Evolutionary conservation across 1,140 invertebrate species (phyloP).

Genomic region (Lepidurus packardi): DNA sequence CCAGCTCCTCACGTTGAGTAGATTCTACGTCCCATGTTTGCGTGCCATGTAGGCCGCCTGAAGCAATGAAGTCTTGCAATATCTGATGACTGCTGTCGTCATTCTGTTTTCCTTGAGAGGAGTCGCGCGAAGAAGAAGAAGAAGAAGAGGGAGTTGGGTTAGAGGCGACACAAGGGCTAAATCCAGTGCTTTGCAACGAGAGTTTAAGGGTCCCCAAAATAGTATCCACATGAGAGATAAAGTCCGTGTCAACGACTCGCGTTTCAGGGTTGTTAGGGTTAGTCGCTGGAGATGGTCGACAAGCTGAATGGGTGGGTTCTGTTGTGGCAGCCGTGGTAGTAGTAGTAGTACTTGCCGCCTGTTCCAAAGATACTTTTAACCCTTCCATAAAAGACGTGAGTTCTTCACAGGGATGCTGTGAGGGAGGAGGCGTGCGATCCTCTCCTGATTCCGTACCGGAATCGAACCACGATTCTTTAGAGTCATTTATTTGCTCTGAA

Average conservation of each 20-base stretch:
- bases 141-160: not conserved
- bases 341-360: constrained; percentile 28
- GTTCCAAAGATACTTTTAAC: constrained; percentile 39
- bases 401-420: constrained; percentile 35
- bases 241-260: constrained; percentile 44
- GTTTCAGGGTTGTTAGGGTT: not conserved
- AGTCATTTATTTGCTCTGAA: constrained; percentile 28
- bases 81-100: constrained; percentile 5
- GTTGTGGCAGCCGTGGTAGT: constrained; percentile 17
- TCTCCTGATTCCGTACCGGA: constrained; percentile 63
- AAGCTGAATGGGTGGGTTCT: constrained; percentile 2
- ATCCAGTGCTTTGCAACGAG: constrained; percentile 56
- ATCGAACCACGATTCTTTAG: constrained; percentile 46
- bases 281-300: not conserved
- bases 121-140: not conserved
- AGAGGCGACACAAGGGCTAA: constrained; percentile 37
- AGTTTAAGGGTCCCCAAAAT: constrained; percentile 65
- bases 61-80: constrained; percentile 26
- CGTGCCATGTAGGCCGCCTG: constrained; percentile 25
- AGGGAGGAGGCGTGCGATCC: constrained; percentile 44
- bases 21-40: constrained; percentile 42
- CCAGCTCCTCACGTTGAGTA: constrained; percentile 55
- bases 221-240: constrained; percentile 70
- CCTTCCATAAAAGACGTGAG: constrained; percentile 42
- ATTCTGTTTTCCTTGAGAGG: constrained; percentile 5